Base-by-base conservation (phyloP, 2,113 vertebrate genomes). In the Oncorhynchus masou region DNA sequence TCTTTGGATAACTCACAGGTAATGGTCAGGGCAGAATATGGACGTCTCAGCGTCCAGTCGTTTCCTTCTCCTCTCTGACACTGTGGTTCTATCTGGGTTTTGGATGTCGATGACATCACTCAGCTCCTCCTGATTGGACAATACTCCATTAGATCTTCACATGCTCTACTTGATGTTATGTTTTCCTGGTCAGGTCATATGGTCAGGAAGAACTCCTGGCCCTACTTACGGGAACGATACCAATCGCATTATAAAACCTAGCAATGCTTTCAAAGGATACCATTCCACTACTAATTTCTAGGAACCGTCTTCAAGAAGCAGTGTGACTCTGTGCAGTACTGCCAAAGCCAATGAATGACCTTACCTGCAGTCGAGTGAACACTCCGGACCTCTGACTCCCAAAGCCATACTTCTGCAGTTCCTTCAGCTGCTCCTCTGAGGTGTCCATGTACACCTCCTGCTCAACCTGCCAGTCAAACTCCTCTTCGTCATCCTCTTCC, bases 381-480 rank as follows among this genome's bases (percentile, higher is more conserved):
- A 99, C 97, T 34, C 95, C 97, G 0, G 94, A 93, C 9, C 95
- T 91, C 75, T 94, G 87, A 84, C 94, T 97, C 74, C 95, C 97
- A 75, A 99, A 99, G 24, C 98, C 98, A 0, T 99, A 99, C 31
- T 71, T 75, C 78, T 92, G 93, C 74, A 93, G 87, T 0, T 76
- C 83, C 0, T 68, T 27, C 19, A 94, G 71, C 20, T 83, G 54
- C 70, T 83, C 86, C 70, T 91, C 94, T 4, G 92, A 82, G 12
- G 27, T 75, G 81, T 96, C 96, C 3, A 85, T 75, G 68, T 93
- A 96, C 54, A 91, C 94, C 1, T 90, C 90, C 90, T 99, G 98
- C 68, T 99, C 96, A 51, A 97, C 83, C 90, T 98, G 94, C 98
- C 97, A 99, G 67, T 96, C 94, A 91, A 96, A 97, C 0, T 96